A percentile compares a stretch with the other conserved stretches of the same genome.
Evolutionary conservation across 2,113 vertebrate genomes (phyloP).

Genomic region (Condylura cristata): DNA sequence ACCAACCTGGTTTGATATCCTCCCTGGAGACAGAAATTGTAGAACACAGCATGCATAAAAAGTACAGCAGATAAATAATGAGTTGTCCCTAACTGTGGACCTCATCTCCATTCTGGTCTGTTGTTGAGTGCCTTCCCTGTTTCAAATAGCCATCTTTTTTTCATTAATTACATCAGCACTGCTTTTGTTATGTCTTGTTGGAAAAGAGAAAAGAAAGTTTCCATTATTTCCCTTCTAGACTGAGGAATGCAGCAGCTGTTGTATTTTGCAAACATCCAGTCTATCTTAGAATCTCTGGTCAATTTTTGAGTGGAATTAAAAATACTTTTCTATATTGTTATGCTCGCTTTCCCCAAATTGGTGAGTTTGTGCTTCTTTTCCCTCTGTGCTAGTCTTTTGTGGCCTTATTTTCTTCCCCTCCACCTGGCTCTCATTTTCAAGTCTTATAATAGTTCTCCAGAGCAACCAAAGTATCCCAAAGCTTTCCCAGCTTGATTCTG

Average conservation of each 20-base stretch:
- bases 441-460: conserved; percentile 44
- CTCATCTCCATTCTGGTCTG: conserved; percentile 75
- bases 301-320: conserved; percentile 49
- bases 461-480: conserved; percentile 48
- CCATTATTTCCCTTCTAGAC: conserved; percentile 76
- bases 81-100: conserved; percentile 78
- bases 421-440: conserved; percentile 76
- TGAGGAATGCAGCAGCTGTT: conserved; percentile 72
- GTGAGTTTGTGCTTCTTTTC: conserved; percentile 19
- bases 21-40: conserved; percentile 72
- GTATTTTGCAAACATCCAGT: conserved; percentile 82
- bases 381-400: background rate
- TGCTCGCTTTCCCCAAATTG: background rate
- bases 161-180: conserved; percentile 82
- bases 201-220: conserved; percentile 82
- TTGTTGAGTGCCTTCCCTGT: conserved; percentile 70
- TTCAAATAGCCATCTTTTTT: conserved; percentile 81
- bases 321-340: background rate
- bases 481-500: conserved; percentile 18
- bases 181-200: conserved; percentile 83
- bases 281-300: conserved; percentile 69
- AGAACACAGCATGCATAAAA: conserved; percentile 65
- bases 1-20: conserved; percentile 66
- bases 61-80: conserved; percentile 77
- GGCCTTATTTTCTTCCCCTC: background rate